Conservation (phyloP, 2,888 invertebrate species). For the Uropetala carovei region DNA sequence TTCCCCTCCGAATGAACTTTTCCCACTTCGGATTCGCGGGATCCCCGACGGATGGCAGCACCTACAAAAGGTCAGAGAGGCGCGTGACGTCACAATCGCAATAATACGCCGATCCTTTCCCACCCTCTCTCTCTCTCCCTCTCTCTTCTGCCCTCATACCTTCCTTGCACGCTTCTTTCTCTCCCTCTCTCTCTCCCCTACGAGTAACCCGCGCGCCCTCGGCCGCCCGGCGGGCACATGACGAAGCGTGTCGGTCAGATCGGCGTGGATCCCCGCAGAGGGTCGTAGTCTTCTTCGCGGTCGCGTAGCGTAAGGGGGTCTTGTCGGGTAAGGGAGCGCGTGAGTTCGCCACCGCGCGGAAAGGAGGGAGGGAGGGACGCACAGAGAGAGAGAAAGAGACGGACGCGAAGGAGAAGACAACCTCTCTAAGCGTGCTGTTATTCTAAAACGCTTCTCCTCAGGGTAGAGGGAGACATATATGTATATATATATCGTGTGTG, state of each 20-base stretch:
- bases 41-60: conserved; percentile 60
- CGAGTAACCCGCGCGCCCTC: conserved; percentile 58
- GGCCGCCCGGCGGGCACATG: conserved; percentile 42
- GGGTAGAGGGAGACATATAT: background rate
- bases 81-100: conserved; percentile 60
- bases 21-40: conserved; percentile 54
- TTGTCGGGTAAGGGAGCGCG: background rate
- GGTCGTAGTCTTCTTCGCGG: conserved; percentile 16
- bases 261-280: conserved; percentile 52
- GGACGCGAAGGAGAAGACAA: background rate
- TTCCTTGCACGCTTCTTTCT: background rate
- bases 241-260: conserved; percentile 45
- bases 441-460: background rate
- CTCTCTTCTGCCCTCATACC: background rate
- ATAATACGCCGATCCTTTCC: conserved; percentile 34
- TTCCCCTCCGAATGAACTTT: conserved; percentile 54
- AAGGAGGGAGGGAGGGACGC: background rate
- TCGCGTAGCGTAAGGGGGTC: background rate
- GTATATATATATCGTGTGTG: background rate
- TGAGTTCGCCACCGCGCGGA: background rate
- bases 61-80: conserved; percentile 52
- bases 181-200: background rate
- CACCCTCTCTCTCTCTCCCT: background rate
- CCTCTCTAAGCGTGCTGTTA: background rate
- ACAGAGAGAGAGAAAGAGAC: background rate